phyloP scores from a whole-genome alignment of 2,113 vertebrate species.

The Lethenteron reissneri region DNA sequence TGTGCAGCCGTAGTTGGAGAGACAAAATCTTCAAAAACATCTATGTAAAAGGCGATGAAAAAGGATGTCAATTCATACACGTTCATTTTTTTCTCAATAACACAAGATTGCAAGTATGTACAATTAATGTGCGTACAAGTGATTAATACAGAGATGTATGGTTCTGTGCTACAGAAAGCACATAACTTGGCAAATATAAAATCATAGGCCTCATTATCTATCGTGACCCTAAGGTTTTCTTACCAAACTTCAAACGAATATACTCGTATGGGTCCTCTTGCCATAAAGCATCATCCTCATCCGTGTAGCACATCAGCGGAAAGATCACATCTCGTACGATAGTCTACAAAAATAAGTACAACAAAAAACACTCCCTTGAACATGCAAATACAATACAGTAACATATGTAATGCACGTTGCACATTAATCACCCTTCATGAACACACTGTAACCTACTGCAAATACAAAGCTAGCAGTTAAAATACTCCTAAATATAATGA shows the following conservation, averaged over 20 bases:
- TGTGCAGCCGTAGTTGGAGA: slow-evolving; percentile 93
- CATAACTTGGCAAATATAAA: no score
- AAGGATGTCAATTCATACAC: background rate
- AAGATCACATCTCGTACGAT: slow-evolving; percentile 53
- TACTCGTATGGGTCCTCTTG: slow-evolving; percentile 97
- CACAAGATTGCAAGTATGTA: no score
- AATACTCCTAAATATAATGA: background rate
- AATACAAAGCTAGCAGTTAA: slow-evolving; percentile 13
- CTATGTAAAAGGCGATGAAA: slow-evolving; percentile 19
- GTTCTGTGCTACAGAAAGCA: no score
- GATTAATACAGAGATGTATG: no score
- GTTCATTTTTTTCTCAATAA: background rate
- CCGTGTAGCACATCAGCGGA: slow-evolving; percentile 93
- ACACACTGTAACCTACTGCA: background rate
- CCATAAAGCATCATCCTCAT: slow-evolving; percentile 93
- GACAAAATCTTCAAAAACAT: slow-evolving; percentile 98
- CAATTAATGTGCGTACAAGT: no score
- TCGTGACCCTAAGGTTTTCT: slow-evolving; percentile 9
- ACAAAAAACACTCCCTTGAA: background rate
- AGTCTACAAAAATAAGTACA: slow-evolving; percentile 18
- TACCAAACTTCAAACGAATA: slow-evolving; percentile 98
- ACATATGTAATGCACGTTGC: no score
- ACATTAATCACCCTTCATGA: no score
- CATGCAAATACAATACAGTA: background rate
- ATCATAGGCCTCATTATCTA: no score